A percentile compares a stretch with the other conserved stretches of the same genome.
These are phyloP conservation scores for Ectemnius cavifrons DNA, from an alignment of 2,888 invertebrate genomes.

Conservation along the genomic window DNA sequence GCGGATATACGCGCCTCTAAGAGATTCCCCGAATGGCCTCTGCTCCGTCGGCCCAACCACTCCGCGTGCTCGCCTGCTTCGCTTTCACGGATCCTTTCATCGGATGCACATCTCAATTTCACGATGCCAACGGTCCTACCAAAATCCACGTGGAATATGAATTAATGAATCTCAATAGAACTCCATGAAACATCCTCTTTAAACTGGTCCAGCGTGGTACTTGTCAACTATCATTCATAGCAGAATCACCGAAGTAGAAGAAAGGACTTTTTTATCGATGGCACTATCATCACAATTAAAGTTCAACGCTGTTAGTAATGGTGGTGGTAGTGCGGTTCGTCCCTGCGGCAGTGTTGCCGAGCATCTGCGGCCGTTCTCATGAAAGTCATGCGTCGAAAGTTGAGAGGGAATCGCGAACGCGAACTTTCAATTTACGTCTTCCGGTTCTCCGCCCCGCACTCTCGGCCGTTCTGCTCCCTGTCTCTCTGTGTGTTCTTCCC, in stretches of 20 bases:
- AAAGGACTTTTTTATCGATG: background rate
- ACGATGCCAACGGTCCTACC: no score
- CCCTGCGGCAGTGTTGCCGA: background rate
- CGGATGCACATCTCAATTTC: no score
- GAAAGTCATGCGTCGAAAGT: constrained; percentile 51
- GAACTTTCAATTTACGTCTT: constrained; percentile 67
- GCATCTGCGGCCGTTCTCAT: constrained; percentile 51
- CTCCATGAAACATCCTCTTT: no score
- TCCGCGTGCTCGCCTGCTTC: constrained; percentile 18
- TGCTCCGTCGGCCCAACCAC: constrained; percentile 1
- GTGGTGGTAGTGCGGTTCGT: background rate
- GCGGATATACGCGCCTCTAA: constrained; percentile 45
- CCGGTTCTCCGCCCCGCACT: constrained; percentile 16
- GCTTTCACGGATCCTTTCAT: no score
- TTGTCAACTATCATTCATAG: no score
- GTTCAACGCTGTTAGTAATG: constrained; percentile 1
- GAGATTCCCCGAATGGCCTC: constrained; percentile 34
- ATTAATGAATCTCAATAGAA: no score
- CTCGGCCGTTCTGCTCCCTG: constrained; percentile 3
- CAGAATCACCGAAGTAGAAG: background rate
- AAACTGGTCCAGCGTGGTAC: no score
- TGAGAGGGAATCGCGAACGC: constrained; percentile 53
- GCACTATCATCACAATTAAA: constrained; percentile 19
- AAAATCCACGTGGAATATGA: no score
- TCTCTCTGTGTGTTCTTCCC: constrained; percentile 5